Conservation (phyloP, 2,113 vertebrate genomes). For the Gnathonemus echidnorhynchus region DNA sequence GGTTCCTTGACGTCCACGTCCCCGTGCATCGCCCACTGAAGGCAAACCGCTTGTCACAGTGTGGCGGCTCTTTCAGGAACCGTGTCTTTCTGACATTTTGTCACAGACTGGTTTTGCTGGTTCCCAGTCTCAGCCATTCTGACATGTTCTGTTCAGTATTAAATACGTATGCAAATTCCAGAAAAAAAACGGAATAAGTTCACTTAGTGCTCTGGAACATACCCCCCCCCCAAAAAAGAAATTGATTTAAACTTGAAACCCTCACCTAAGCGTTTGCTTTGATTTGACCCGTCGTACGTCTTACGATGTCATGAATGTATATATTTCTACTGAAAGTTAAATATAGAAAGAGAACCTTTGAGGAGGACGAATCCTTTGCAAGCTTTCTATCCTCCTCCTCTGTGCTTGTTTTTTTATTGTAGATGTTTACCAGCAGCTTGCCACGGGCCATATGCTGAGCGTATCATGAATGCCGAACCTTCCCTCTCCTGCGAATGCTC, state of each 20-base stretch:
- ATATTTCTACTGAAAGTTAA: conserved; percentile 45
- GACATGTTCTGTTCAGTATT: neutral
- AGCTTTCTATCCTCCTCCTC: neutral
- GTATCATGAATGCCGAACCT: conserved; percentile 58
- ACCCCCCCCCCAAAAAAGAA: neutral
- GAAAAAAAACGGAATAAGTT: neutral
- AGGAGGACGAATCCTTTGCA: neutral
- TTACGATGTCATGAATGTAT: conserved; percentile 62
- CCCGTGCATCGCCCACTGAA: neutral
- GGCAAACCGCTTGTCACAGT: neutral
- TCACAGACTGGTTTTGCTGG: neutral
- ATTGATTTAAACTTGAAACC: conserved; percentile 63
- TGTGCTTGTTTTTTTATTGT: neutral
- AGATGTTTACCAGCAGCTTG: conserved; percentile 3
- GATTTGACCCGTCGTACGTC: conserved; percentile 51
- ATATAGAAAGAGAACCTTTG: neutral
- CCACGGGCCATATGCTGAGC: neutral
- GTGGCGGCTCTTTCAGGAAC: neutral
- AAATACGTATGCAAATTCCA: neutral
- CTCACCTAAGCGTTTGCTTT: conserved; percentile 47
- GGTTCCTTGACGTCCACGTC: neutral
- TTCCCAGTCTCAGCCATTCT: neutral
- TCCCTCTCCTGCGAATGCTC: conserved; percentile 51
- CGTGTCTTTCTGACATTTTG: neutral
- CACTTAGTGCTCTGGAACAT: neutral